These are phyloP conservation scores for Muscicapa comitata DNA, from an alignment of 2,797 vertebrate genomes.

Conservation along the genomic window DNA sequence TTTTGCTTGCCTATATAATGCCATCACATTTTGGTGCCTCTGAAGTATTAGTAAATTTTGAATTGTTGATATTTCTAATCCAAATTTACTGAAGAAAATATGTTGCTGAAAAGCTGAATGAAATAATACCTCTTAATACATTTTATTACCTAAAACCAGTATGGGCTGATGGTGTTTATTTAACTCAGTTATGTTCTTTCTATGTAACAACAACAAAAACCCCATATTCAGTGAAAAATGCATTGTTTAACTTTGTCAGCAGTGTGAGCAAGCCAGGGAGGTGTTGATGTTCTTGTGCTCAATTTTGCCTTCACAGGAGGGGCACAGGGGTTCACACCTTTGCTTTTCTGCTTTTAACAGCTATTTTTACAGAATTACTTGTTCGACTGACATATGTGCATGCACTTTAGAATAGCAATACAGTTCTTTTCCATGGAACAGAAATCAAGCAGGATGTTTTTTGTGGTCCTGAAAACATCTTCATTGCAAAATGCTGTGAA, in stretches of 20 bases:
- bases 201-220: background rate
- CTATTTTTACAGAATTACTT: background rate
- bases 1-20: background rate
- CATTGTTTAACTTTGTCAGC: background rate
- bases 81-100: background rate
- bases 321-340: too few relatives aligned
- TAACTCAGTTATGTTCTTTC: background rate
- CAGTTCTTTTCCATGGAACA: fast-evolving
- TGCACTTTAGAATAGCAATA: background rate
- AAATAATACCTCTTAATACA: background rate
- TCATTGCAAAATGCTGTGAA: background rate
- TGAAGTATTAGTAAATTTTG: background rate
- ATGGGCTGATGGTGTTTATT: background rate
- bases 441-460: background rate
- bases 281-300: background rate
- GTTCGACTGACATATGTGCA: background rate
- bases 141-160: background rate
- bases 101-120: background rate
- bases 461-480: background rate
- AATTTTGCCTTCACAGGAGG: background rate
- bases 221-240: background rate
- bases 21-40: background rate
- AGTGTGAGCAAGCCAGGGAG: background rate
- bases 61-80: background rate
- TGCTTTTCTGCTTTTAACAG: background rate